Base-by-base conservation (phyloP, 1,140 invertebrate species). In the Pseudomyrmex dendroicus region DNA sequence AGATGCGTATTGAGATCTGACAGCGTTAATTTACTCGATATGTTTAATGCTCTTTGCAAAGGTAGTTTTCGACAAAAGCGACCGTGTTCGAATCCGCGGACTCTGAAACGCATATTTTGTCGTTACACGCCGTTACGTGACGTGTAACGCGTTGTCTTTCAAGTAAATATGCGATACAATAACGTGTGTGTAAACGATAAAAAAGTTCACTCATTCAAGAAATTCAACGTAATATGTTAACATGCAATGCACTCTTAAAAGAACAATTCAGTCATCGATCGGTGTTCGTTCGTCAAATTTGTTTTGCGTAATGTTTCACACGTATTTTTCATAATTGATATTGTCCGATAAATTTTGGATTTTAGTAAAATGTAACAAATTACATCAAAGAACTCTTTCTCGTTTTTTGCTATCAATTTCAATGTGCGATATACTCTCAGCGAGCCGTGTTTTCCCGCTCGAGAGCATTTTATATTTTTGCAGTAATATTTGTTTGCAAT, bases 21-120 rank as follows among this genome's bases (percentile, higher is more conserved):
- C 5, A 17, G 46, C 46, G 61, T 82, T 2, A 56, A 13, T 25
- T 22, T 17, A 10, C 20, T 9, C 8, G 52, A 46, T 0, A 82
- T 54, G n/a, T 74, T 59, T 20, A 74, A 9, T 1, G 83, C 57
- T 15, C 50, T 67, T 52, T 73, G 46, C 8, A 85, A 48, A 35
- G 56, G 63, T 25, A 88, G 57, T 25, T 62, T 57, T 1, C 56
- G 73, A 59, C 64, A 2, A 17, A 50, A n/a, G n/a, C n/a, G n/a
- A n/a, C n/a, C n/a, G n/a, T n/a, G n/a, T n/a, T n/a, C n/a, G n/a
- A 0, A 20, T 54, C 22, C 15, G 44, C n/a, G n/a, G 35, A 20
- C 54, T 64, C 25, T 63, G 46, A n/a, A 63, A 73, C 13, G 13
- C 61, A 7, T 0, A 20, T 57, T 13, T 2, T 15, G n/a, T 13